phyloP scores from a whole-genome alignment of 2,888 invertebrate genomes.

The Amphiduros pacificus region DNA sequence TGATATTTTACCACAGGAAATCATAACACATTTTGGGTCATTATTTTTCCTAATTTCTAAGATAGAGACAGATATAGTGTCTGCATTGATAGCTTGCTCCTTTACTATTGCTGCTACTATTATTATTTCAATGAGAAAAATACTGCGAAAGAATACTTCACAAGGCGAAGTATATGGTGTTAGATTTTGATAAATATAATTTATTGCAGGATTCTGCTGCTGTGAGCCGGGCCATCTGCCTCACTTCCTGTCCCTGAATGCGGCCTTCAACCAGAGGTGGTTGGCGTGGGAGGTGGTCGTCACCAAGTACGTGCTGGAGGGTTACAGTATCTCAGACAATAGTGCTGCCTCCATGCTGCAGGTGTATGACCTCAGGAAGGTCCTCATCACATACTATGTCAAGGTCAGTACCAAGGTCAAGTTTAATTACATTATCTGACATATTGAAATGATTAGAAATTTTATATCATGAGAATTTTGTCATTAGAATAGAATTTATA shows the following conservation, averaged over 20 bases:
- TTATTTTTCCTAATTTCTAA: no score
- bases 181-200: not conserved
- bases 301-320: slow-evolving; percentile 96
- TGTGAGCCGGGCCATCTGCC: slow-evolving; percentile 87
- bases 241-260: slow-evolving; percentile 88
- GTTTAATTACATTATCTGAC: no score
- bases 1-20: no score
- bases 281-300: slow-evolving; percentile 94
- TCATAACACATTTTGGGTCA: no score
- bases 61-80: no score
- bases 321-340: slow-evolving; percentile 98
- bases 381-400: slow-evolving; percentile 95
- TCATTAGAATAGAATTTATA: no score
- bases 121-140: not conserved
- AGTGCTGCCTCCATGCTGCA: slow-evolving; percentile 95
- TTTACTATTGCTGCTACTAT: no score
- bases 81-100: no score
- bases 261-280: slow-evolving; percentile 97
- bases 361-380: slow-evolving; percentile 95
- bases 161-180: not conserved
- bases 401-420: slow-evolving; percentile 69
- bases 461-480: no score
- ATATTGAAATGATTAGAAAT: no score
- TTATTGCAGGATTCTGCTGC: slow-evolving; percentile 76
- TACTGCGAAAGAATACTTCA: not conserved